These are phyloP conservation scores for Diorhabda elongata DNA, from an alignment of 1,140 invertebrate species.

Conservation along the genomic window DNA sequence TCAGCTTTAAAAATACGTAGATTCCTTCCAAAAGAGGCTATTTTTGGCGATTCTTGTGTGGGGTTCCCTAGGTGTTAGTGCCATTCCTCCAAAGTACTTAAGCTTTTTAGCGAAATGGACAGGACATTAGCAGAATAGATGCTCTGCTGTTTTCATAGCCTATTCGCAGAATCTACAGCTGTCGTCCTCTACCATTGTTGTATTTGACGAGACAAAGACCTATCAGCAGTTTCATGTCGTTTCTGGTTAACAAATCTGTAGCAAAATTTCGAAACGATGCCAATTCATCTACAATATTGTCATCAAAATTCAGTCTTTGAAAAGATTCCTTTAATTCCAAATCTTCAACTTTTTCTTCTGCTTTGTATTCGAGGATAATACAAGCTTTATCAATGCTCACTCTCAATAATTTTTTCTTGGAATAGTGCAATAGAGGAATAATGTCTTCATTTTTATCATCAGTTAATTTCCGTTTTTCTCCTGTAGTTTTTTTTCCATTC, in stretches of 20 bases:
- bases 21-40: no score
- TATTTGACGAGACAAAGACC: no score
- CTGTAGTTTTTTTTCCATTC: background rate
- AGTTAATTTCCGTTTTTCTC: slow-evolving; percentile 10
- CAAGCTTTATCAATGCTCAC: background rate
- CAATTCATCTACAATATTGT: background rate
- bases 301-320: background rate
- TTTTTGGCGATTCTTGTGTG: no score
- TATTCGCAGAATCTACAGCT: no score
- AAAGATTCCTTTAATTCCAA: background rate
- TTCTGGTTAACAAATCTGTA: background rate
- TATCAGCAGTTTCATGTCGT: background rate
- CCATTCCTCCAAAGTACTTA: no score
- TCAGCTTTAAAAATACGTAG: no score
- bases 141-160: no score
- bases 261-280: background rate
- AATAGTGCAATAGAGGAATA: slow-evolving; percentile 10
- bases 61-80: no score
- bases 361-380: background rate
- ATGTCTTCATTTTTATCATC: slow-evolving; percentile 27
- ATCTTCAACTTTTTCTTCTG: background rate
- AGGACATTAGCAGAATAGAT: no score
- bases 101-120: no score
- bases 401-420: slow-evolving; percentile 4
- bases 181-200: no score